phyloP scores from a whole-genome alignment of 2,113 vertebrate species.

The Jacana jacana region DNA sequence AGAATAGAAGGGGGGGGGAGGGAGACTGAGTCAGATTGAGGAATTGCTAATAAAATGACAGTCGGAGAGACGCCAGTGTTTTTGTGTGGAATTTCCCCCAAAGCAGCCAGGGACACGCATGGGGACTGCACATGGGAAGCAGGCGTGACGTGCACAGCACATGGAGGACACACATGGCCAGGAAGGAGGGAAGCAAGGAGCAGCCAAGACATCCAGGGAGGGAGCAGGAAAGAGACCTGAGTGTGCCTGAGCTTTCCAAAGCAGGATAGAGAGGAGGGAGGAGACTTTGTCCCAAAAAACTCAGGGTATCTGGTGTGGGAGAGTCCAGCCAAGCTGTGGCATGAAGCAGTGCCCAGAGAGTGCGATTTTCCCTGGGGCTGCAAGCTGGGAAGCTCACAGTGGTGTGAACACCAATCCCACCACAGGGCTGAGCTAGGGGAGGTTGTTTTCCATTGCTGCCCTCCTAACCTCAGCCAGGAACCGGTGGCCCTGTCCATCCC shows the following conservation, averaged over 20 bases:
- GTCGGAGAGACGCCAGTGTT: neutral
- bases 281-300: neutral
- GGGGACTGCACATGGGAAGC: neutral
- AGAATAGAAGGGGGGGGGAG: neutral
- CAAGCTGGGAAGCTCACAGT: neutral
- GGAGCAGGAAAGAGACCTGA: neutral
- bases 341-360: accelerated
- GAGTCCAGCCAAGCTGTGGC: neutral
- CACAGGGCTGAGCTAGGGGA: neutral
- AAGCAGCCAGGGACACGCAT: accelerated
- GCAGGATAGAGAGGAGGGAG: no score
- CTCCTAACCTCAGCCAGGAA: neutral
- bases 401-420: neutral
- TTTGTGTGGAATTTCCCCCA: neutral
- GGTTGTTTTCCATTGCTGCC: accelerated
- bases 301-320: neutral
- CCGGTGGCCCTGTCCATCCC: neutral
- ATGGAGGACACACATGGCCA: neutral
- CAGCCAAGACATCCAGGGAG: accelerated
- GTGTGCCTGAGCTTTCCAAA: neutral
- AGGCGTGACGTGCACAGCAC: accelerated
- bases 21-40: neutral
- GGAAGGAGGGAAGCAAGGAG: neutral
- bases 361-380: accelerated
- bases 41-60: neutral